phyloP scores from a whole-genome alignment of 2,888 invertebrate species.

The Agelastica alni region DNA sequence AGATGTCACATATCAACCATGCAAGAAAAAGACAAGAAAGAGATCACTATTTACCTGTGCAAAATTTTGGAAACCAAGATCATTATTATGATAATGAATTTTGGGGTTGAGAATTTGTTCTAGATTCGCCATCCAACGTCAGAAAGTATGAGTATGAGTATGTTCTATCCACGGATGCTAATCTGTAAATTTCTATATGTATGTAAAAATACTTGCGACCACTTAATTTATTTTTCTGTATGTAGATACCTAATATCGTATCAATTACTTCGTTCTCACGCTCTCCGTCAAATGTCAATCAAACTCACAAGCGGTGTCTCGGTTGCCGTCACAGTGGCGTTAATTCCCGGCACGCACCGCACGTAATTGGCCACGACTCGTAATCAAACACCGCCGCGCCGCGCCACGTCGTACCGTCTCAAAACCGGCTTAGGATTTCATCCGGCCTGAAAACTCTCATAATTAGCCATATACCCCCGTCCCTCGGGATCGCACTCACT shows the following conservation, averaged over 20 bases:
- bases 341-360: constrained; percentile 40
- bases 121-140: no score
- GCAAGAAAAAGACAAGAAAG: no score
- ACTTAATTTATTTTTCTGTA: no score
- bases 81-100: no score
- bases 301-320: constrained; percentile 3
- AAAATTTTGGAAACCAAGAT: no score
- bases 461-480: constrained; percentile 45
- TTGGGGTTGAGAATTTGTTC: no score
- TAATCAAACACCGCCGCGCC: constrained; percentile 51
- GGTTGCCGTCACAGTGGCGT: constrained; percentile 15
- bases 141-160: no score
- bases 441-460: constrained; percentile 48
- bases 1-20: no score
- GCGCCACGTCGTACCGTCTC: constrained; percentile 41
- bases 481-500: constrained; percentile 40
- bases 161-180: no score
- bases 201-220: no score
- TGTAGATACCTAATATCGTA: neutral
- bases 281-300: constrained; percentile 2
- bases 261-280: neutral
- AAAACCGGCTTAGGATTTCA: constrained; percentile 55
- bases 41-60: no score
- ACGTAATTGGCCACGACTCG: constrained; percentile 51
- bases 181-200: no score